These are phyloP conservation scores for Salvelinus fontinalis DNA, from an alignment of 2,113 vertebrate species.

Conservation along the genomic window DNA sequence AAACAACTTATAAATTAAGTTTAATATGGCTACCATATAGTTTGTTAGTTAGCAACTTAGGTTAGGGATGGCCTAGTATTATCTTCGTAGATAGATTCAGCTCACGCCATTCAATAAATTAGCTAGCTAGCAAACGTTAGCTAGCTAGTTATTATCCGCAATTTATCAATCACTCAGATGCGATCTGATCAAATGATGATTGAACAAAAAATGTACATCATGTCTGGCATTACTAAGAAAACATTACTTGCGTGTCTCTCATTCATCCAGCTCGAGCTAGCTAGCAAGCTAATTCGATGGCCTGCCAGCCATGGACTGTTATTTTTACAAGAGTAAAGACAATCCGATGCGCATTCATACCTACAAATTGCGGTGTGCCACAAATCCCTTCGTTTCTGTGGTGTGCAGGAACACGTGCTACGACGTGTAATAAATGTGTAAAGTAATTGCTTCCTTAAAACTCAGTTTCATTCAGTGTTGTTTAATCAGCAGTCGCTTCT, in stretches of 20 bases:
- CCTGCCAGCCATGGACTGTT: neutral
- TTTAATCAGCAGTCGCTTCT: conserved; percentile 19
- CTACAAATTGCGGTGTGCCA: neutral
- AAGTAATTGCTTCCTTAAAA: neutral
- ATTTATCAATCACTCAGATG: neutral
- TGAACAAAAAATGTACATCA: neutral
- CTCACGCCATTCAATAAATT: neutral
- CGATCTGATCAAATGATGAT: neutral
- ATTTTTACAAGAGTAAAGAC: neutral
- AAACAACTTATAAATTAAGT: neutral
- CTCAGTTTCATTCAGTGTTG: conserved; percentile 13
- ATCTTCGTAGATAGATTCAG: neutral
- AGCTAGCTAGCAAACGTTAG: neutral
- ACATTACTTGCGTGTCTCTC: neutral
- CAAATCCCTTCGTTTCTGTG: neutral
- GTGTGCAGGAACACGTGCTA: neutral
- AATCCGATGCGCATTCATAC: conserved; percentile 3
- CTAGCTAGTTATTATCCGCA: too few species aligned
- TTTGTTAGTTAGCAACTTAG: neutral
- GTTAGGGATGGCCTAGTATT: too few species aligned
- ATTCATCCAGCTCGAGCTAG: neutral
- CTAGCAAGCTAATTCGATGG: neutral
- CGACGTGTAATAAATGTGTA: neutral
- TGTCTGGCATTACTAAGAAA: too few species aligned
- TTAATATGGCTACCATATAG: neutral